phyloP scores from a whole-genome alignment of 92 coral and sea anemone genomes.

The Blastomussa wellsi region DNA sequence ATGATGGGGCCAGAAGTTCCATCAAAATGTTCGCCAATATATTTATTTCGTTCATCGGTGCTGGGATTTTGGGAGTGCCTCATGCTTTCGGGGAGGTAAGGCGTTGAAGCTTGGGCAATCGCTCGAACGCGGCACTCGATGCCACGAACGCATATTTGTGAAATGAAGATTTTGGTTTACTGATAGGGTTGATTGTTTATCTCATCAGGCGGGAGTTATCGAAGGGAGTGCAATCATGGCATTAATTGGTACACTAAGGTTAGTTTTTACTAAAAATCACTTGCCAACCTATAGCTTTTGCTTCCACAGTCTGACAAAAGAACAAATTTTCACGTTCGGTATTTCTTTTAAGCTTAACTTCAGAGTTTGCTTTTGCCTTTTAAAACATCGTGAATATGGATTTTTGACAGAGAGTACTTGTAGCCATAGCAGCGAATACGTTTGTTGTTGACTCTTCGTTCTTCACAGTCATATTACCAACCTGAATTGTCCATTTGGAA shows the following conservation, averaged over 20 bases:
- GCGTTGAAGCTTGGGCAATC: neutral
- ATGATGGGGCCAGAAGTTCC: conserved; percentile 93
- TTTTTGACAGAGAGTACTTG: conserved; percentile 11
- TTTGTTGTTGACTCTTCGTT: neutral
- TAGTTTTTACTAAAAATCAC: neutral
- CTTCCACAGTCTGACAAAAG: no score
- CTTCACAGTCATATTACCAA: neutral
- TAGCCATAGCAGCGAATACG: conserved; percentile 31
- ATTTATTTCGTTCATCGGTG: conserved; percentile 97
- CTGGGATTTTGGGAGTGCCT: conserved; percentile 98
- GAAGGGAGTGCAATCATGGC: conserved; percentile 91
- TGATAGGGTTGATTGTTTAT: neutral
- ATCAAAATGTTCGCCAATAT: conserved; percentile 95
- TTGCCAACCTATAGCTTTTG: neutral
- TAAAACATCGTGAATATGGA: neutral
- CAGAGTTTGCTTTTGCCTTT: neutral
- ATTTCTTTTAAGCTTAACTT: no score
- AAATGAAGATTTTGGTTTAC: neutral
- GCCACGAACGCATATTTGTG: conserved; percentile 47
- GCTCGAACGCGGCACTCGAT: neutral
- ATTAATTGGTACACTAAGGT: conserved; percentile 90
- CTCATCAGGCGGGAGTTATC: conserved; percentile 83
- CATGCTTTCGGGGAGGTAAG: conserved; percentile 94
- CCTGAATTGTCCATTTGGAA: neutral
- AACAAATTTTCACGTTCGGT: neutral